Percentiles rank a stretch among this genome's conserved stretches.
Conservation (phyloP, 2,797 vertebrate species). For the Percopsis omiscomaycus region DNA sequence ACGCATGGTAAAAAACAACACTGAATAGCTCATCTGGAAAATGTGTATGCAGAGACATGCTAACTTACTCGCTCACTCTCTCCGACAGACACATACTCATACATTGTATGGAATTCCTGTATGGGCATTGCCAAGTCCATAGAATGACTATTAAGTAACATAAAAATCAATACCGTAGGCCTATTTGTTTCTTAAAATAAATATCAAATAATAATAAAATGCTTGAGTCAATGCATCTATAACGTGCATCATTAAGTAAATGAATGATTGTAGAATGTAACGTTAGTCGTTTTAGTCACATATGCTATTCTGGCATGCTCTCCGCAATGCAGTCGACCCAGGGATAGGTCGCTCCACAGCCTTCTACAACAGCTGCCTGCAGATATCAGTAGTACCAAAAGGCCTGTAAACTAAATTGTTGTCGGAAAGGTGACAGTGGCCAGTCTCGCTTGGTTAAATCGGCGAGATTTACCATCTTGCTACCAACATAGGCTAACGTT, state of each 20-base stretch:
- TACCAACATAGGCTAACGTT: not conserved
- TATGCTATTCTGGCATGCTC: constrained; percentile 37
- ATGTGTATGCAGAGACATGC: not conserved
- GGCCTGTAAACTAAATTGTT: not conserved
- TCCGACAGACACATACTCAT: not conserved
- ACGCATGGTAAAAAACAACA: constrained; percentile 4
- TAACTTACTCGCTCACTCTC: constrained; percentile 1
- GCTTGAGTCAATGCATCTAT: no score
- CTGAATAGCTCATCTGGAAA: no score
- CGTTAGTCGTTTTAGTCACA: constrained; percentile 5
- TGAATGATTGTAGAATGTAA: no score
- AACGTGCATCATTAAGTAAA: no score
- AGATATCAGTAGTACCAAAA: not conserved
- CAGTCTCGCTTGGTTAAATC: constrained; percentile 27
- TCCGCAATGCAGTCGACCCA: constrained; percentile 68
- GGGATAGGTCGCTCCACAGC: constrained; percentile 49
- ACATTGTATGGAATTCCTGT: not conserved
- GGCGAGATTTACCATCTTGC: constrained; percentile 10
- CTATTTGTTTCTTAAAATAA: no score
- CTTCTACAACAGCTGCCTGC: constrained; percentile 33
- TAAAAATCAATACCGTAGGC: no score
- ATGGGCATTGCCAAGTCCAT: no score
- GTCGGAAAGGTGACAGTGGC: not conserved
- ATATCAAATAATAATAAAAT: no score
- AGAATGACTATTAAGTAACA: no score